Conservation (phyloP, 2,888 invertebrate species). For the Ptychoptera albimana region DNA sequence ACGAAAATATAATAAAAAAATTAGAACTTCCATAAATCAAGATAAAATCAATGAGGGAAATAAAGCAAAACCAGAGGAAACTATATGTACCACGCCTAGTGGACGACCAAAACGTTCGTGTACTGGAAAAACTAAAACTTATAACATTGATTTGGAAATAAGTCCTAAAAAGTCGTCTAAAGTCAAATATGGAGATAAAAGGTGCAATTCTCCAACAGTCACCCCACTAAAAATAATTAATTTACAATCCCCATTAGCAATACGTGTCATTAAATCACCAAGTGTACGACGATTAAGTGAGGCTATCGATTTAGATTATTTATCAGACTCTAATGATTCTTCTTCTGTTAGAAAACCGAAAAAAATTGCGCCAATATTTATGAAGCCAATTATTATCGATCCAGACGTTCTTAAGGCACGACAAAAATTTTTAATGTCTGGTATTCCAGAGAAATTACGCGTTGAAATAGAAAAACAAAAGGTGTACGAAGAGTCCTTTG, state of each 20-base stretch:
- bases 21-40: constrained; percentile 9
- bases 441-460: constrained; percentile 47
- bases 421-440: constrained; percentile 52
- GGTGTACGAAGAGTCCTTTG: constrained; percentile 23
- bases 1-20: too few relatives aligned
- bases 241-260: too few relatives aligned
- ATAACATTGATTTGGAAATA: not conserved
- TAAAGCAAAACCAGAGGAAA: not conserved
- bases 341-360: constrained; percentile 21
- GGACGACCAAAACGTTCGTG: not conserved
- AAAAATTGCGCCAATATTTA: constrained; percentile 59
- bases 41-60: constrained; percentile 25
- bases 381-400: constrained; percentile 36
- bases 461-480: constrained; percentile 37
- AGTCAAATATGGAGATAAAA: not conserved
- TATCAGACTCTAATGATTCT: too few relatives aligned
- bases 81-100: not conserved
- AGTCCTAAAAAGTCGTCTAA: not conserved
- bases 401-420: constrained; percentile 43
- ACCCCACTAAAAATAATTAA: too few relatives aligned
- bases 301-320: too few relatives aligned
- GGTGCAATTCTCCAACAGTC: not conserved
- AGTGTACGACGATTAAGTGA: too few relatives aligned
- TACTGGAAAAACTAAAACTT: not conserved
- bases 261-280: too few relatives aligned